A percentile compares a stretch with the other conserved stretches of the same genome.
phyloP scores from a whole-genome alignment of 2,797 vertebrate genomes.

The Discoglossus pictus region DNA sequence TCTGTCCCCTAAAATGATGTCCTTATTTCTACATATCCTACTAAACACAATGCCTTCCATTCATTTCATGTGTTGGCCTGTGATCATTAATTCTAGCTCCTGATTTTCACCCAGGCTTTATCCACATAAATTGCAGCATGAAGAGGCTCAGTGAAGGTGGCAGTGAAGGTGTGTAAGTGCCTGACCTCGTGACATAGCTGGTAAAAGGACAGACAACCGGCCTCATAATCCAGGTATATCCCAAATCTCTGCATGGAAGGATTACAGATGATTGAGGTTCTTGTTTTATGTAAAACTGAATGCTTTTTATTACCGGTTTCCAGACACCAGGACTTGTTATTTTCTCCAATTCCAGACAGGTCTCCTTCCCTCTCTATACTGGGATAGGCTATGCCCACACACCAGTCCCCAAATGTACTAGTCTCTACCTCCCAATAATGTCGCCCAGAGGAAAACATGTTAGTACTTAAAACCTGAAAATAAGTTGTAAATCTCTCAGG shows the following conservation, averaged over 20 bases:
- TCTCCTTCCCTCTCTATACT: conserved; percentile 6
- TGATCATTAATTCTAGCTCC: too few relatives aligned
- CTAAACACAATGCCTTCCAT: too few relatives aligned
- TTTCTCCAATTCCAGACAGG: neutral
- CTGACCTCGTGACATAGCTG: neutral
- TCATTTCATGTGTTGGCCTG: too few relatives aligned
- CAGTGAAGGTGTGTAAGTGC: neutral
- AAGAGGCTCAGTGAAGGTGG: neutral
- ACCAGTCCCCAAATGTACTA: neutral
- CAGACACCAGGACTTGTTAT: neutral
- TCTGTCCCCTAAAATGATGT: too few relatives aligned
- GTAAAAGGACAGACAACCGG: neutral
- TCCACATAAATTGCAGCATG: neutral
- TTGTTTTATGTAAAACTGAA: neutral
- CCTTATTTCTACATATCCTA: too few relatives aligned
- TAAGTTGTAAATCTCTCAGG: neutral
- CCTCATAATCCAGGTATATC: neutral
- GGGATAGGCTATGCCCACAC: neutral
- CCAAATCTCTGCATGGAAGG: neutral
- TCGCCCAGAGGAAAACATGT: neutral
- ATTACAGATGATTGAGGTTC: too few relatives aligned
- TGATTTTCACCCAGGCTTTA: neutral
- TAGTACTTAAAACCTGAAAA: neutral
- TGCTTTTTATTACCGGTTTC: neutral
- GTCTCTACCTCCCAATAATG: conserved; percentile 3